Evolutionary conservation across 2,888 invertebrate species (phyloP).

Genomic region (Eupithecia abbreviata): DNA sequence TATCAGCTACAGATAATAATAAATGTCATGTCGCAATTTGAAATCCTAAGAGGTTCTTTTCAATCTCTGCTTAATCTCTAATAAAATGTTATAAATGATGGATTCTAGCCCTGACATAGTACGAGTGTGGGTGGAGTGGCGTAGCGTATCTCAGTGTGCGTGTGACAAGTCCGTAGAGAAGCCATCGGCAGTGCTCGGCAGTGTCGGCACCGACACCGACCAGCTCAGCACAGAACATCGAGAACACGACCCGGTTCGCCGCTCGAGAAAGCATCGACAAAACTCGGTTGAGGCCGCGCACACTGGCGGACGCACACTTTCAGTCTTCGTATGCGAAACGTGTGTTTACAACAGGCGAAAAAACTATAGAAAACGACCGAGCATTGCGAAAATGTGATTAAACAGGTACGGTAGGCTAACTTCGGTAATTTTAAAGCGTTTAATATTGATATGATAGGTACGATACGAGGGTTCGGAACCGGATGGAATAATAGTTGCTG

Average conservation of each 20-base stretch:
- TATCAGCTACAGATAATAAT: slow-evolving; percentile 22
- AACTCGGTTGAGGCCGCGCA: slow-evolving; percentile 83
- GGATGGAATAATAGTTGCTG: slow-evolving; percentile 16
- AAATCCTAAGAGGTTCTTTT: not conserved
- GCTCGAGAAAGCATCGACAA: slow-evolving; percentile 83
- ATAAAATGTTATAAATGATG: slow-evolving; percentile 14
- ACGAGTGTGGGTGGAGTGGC: slow-evolving; percentile 56
- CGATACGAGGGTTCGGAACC: slow-evolving; percentile 17
- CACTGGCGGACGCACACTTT: slow-evolving; percentile 76
- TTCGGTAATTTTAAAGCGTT: slow-evolving; percentile 26
- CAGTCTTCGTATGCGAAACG: slow-evolving; percentile 69
- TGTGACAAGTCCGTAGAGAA: slow-evolving; percentile 55
- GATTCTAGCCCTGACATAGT: slow-evolving; percentile 66
- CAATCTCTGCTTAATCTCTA: not conserved
- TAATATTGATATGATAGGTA: slow-evolving; percentile 22
- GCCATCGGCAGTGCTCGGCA: slow-evolving; percentile 44
- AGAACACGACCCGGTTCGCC: slow-evolving; percentile 83
- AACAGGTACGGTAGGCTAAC: slow-evolving; percentile 27
- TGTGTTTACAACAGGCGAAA: slow-evolving; percentile 56
- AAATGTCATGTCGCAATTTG: slow-evolving; percentile 20
- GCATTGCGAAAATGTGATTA: slow-evolving; percentile 50
- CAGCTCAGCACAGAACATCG: slow-evolving; percentile 73
- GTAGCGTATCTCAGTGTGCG: slow-evolving; percentile 52
- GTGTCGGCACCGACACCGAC: slow-evolving; percentile 44
- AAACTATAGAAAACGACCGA: slow-evolving; percentile 54